Conservation (phyloP, 1,140 invertebrate species). For the Drosophila santomea region DNA sequence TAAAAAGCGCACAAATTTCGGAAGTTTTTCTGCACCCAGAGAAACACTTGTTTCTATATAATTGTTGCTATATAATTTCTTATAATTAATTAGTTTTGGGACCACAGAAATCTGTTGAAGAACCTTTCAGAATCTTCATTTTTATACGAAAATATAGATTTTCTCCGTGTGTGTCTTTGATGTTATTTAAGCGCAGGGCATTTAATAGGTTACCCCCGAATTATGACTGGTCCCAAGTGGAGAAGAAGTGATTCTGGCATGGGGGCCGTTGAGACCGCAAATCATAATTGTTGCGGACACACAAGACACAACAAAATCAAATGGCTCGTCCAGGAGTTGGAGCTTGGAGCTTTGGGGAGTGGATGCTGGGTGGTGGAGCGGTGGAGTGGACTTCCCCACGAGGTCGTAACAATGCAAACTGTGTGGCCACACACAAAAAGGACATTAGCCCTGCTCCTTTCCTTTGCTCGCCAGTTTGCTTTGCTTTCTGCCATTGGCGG, state of each 20-base stretch:
- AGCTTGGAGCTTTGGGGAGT: background rate
- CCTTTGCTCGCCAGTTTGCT: background rate
- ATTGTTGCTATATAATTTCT: too few species aligned
- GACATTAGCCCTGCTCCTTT: conserved; percentile 59
- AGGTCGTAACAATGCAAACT: conserved; percentile 48
- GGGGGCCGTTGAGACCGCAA: conserved; percentile 53
- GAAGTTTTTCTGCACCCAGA: background rate
- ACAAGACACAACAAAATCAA: conserved; percentile 36
- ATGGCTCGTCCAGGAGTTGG: background rate
- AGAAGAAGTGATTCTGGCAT: background rate
- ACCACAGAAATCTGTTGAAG: background rate
- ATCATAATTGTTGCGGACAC: conserved; percentile 73
- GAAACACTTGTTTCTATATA: background rate
- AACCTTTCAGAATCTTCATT: too few species aligned
- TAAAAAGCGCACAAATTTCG: conserved; percentile 18
- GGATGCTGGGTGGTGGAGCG: background rate
- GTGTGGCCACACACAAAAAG: conserved; percentile 65
- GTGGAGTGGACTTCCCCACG: background rate
- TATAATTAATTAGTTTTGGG: background rate
- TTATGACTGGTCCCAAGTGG: background rate
- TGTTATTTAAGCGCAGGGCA: conserved; percentile 3
- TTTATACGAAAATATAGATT: background rate
- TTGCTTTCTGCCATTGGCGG: conserved; percentile 1
- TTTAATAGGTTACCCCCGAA: conserved; percentile 9
- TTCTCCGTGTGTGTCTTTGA: conserved; percentile 1